Evolutionary conservation across 2,888 invertebrate species (phyloP).

Genomic region (Xestia sexstrigata): DNA sequence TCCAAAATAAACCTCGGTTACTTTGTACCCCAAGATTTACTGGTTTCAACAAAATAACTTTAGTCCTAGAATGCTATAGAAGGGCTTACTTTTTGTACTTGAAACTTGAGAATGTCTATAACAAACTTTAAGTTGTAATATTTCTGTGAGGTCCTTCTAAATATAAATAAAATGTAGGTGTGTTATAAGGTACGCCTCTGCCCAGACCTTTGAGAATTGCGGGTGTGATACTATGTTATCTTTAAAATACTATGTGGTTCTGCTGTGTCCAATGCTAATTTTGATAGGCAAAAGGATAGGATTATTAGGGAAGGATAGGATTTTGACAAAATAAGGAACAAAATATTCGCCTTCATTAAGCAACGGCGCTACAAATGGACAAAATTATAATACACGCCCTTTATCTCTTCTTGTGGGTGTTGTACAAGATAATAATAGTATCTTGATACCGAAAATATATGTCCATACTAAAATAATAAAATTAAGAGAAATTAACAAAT

Average conservation of each 20-base stretch:
- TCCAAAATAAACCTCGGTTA: conserved; percentile 64
- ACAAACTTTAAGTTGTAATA: not conserved
- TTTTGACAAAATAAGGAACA: not conserved
- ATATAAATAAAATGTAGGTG: not conserved
- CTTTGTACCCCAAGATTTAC: conserved; percentile 52
- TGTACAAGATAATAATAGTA: not conserved
- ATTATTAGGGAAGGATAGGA: too few species aligned
- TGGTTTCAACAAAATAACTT: conserved; percentile 34
- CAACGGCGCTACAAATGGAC: not conserved
- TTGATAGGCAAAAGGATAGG: too few species aligned
- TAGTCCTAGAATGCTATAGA: conserved; percentile 19
- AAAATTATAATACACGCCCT: not conserved
- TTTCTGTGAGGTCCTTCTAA: not conserved
- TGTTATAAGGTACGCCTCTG: not conserved
- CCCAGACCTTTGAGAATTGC: not conserved
- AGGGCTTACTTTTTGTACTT: not conserved
- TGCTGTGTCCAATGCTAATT: not conserved
- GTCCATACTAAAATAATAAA: not conserved
- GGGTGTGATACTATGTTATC: not conserved
- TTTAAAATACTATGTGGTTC: not conserved
- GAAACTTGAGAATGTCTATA: conserved; percentile 12
- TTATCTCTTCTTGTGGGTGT: conserved; percentile 5
- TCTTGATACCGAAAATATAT: not conserved
- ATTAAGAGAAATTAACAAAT: not conserved
- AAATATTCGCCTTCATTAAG: not conserved